These are phyloP conservation scores for Leptinotarsa defecta DNA, from an alignment of 1,140 invertebrate species.

Conservation along the genomic window DNA sequence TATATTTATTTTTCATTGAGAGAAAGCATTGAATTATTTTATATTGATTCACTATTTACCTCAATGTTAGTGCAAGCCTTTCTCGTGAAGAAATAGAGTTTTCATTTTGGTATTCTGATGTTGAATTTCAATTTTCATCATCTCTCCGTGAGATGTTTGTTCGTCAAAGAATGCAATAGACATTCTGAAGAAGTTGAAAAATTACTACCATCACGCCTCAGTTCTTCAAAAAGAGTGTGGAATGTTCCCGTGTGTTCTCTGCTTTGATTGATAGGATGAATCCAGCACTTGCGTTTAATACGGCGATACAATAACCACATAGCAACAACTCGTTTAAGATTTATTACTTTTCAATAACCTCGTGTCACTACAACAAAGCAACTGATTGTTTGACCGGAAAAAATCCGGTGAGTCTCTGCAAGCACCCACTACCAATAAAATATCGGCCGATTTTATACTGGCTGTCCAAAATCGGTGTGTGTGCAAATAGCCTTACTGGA, in stretches of 20 bases:
- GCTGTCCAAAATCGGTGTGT: too few relatives aligned
- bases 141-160: not conserved
- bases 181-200: slow-evolving; percentile 30
- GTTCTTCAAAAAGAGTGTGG: slow-evolving; percentile 26
- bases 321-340: too few relatives aligned
- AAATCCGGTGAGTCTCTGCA: too few relatives aligned
- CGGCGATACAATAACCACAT: not conserved
- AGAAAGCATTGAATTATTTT: slow-evolving; percentile 16
- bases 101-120: not conserved
- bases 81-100: not conserved
- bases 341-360: too few relatives aligned
- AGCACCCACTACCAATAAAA: too few relatives aligned
- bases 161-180: slow-evolving; percentile 19
- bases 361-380: too few relatives aligned
- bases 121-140: not conserved
- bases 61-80: slow-evolving; percentile 11
- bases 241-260: not conserved
- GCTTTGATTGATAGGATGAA: too few relatives aligned
- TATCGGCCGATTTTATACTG: too few relatives aligned
- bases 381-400: too few relatives aligned
- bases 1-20: not conserved
- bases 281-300: too few relatives aligned
- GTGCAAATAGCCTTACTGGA: too few relatives aligned
- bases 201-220: slow-evolving; percentile 20
- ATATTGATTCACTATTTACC: slow-evolving; percentile 16